phyloP scores from a whole-genome alignment of 2,113 vertebrate species.

The Apteryx mantelli region DNA sequence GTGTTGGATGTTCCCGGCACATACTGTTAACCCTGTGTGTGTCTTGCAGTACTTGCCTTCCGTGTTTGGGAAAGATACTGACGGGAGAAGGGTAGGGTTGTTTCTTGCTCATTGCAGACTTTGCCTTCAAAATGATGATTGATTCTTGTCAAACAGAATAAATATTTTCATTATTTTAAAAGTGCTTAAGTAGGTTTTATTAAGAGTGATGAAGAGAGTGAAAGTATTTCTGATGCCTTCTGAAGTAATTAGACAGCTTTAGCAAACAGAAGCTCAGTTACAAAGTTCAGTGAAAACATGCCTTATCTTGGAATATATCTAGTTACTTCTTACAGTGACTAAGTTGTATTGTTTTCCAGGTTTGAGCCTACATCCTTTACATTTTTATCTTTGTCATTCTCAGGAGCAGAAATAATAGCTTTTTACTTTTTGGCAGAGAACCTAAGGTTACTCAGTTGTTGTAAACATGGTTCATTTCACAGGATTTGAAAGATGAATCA shows the following conservation, averaged over 20 bases:
- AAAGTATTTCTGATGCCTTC: neutral
- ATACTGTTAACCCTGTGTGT: neutral
- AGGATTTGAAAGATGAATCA: neutral
- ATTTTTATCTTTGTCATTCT: neutral
- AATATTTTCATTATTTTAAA: neutral
- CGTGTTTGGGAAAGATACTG: neutral
- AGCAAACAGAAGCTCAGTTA: neutral
- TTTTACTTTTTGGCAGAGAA: neutral
- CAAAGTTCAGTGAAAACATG: neutral
- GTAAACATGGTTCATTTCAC: neutral
- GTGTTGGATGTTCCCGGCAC: slow-evolving; percentile 33
- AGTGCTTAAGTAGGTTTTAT: neutral
- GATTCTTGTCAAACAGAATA: neutral
- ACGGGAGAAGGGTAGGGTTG: slow-evolving; percentile 1
- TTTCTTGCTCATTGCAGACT: neutral
- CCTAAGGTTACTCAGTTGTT: neutral
- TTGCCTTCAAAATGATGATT: neutral
- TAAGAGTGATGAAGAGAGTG: neutral
- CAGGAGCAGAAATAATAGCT: too few species aligned
- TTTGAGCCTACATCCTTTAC: neutral
- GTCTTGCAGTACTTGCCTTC: slow-evolving; percentile 37
- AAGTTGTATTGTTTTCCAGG: neutral
- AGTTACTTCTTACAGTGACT: neutral
- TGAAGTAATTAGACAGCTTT: slow-evolving; percentile 49
- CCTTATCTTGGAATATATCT: neutral